Evolutionary conservation across 2,797 vertebrate species (phyloP), one percentile per base, ranked within the genome.

Genomic region (Agapornis canus): DNA sequence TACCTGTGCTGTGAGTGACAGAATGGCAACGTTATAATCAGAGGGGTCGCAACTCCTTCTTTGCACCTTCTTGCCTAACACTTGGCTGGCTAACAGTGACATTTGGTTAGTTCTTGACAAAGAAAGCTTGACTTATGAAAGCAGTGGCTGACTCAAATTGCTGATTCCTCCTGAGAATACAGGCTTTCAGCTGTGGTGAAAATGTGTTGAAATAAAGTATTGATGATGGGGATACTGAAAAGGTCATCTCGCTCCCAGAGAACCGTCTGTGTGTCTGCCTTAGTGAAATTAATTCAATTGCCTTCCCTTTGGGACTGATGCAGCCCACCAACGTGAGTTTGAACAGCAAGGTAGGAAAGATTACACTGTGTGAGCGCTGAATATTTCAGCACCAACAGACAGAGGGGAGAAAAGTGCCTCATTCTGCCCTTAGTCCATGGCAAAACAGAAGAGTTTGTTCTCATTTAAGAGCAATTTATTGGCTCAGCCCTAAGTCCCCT

Each of bases 121-220:
- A 96, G 89, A 70, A 92, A 83, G 59, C 73, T 64, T 1, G 0
- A 88, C 31, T 94, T 86, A 82, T 0, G 21, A 89, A 94, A 92
- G 87, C 73, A 86, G 40, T 84, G 51, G 64, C 68, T 91, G 77
- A 82, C 68, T 95, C 40, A 94, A 96, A 90, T 86, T 3, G 7
- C 85, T 76, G 56, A 72, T 86, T 89, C 77, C 91, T 86, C 66
- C 63, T 73, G 92, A 64, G 95, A 92, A 84, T 61, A 89, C 48
- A 94, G 82, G 73, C 85, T 91, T 94, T 96, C 85, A 90, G 82
- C 80, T 82, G 77, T 77, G 85, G 86, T 84, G 60, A 94, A 96
- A 95, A 96, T 79, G 77, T 92, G 91, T 86, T 92, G 94, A 97
- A 95, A 95, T 96, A 92, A 96, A 94, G 89, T 92, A 92, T 88